Evolutionary conservation across 2,888 invertebrate genomes (phyloP).

Genomic region (Mactromeris polynyma): DNA sequence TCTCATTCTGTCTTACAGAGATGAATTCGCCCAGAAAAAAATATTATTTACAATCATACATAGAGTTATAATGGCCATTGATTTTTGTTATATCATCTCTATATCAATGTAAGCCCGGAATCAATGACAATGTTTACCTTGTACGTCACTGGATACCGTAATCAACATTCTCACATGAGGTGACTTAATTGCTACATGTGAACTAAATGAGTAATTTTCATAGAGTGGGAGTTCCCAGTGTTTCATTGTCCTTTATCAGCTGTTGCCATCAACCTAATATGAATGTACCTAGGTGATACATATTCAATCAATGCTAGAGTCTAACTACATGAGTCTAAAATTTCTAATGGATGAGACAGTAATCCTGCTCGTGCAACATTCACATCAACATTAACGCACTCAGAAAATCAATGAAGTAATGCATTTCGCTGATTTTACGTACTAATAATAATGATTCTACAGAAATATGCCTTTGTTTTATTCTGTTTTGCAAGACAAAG

Average conservation of each 20-base stretch:
- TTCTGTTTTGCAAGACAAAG: not conserved
- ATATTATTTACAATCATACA: not conserved
- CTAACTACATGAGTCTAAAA: not conserved
- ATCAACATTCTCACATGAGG: not conserved
- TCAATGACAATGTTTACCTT: not conserved
- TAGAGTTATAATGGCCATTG: not conserved
- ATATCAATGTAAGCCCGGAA: not conserved
- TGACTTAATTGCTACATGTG: not conserved
- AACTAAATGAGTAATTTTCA: not conserved
- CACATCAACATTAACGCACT: not conserved
- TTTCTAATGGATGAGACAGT: no score
- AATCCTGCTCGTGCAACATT: not conserved
- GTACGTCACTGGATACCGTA: not conserved
- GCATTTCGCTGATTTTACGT: not conserved
- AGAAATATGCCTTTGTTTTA: not conserved
- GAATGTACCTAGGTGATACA: not conserved
- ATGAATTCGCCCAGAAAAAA: not conserved
- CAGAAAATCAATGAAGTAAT: not conserved
- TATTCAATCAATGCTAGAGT: not conserved
- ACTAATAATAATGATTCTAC: not conserved
- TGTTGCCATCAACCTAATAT: not conserved
- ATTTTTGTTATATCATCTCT: not conserved
- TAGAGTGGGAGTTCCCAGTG: not conserved
- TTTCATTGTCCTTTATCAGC: not conserved
- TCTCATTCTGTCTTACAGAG: not conserved